A percentile compares a stretch with the other conserved stretches of the same genome.
Evolutionary conservation across 2,797 vertebrate genomes (phyloP).

Genomic region (Lophura swinhoii): DNA sequence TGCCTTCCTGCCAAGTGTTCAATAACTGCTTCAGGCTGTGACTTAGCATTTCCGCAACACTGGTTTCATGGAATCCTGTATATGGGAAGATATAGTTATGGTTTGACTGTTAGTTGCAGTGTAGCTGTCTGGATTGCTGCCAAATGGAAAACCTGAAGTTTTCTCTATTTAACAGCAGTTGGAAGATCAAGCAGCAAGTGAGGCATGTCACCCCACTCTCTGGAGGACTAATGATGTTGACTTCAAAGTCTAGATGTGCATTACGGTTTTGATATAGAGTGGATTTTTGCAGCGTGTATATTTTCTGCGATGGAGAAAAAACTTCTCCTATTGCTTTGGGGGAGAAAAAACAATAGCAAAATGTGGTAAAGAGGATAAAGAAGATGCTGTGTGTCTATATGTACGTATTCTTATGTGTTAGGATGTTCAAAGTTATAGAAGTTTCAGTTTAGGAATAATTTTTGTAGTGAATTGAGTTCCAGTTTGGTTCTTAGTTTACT

Average conservation of each 20-base stretch:
- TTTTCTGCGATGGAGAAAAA: background rate
- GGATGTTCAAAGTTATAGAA: background rate
- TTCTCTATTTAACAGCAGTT: background rate
- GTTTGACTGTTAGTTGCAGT: background rate
- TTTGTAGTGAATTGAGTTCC: background rate
- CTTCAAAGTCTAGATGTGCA: background rate
- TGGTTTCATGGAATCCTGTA: background rate
- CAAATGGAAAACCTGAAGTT: background rate
- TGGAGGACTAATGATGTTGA: background rate
- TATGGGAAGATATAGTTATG: background rate
- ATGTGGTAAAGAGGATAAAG: background rate
- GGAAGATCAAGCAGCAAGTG: background rate
- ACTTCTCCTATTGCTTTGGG: too few relatives aligned
- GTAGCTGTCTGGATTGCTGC: background rate
- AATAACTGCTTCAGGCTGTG: too few relatives aligned
- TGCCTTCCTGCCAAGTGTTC: too few relatives aligned
- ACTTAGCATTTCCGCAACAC: too few relatives aligned
- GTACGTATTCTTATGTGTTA: background rate
- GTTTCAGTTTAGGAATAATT: background rate
- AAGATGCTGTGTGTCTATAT: background rate
- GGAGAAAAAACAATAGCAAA: too few relatives aligned
- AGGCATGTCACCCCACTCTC: background rate
- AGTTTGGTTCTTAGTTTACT: too few relatives aligned
- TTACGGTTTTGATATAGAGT: background rate
- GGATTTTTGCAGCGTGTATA: background rate